Conservation (phyloP, 2,888 invertebrate species). For the Drosophila quasianomalipes region DNA sequence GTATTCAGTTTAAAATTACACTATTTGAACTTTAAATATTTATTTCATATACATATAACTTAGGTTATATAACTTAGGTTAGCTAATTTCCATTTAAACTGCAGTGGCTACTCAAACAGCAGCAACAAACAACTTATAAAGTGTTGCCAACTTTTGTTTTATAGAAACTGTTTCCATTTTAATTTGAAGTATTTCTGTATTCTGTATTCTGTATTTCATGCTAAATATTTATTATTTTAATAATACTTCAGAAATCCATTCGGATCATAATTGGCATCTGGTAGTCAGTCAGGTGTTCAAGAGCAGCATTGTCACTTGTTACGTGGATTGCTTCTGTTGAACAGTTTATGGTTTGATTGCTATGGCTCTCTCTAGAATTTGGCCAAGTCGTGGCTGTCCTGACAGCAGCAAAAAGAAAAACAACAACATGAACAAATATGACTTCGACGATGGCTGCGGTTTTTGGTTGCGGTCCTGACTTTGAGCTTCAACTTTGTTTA, state of each 20-base stretch:
- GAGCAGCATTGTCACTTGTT: conserved; percentile 15
- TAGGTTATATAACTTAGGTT: neutral
- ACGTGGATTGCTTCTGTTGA: conserved; percentile 27
- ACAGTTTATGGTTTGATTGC: conserved; percentile 39
- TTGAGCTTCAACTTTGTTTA: conserved; percentile 42
- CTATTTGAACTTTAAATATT: neutral
- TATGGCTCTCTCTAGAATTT: conserved; percentile 46
- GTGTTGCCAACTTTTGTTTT: neutral
- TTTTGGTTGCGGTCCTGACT: conserved; percentile 29
- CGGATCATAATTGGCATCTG: conserved; percentile 8
- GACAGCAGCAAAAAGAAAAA: conserved; percentile 9
- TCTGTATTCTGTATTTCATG: too few relatives aligned
- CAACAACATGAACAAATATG: conserved; percentile 6
- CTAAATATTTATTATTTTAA: neutral
- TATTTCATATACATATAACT: neutral
- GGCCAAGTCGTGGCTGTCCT: conserved; percentile 16
- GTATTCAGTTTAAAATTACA: neutral
- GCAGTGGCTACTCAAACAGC: neutral
- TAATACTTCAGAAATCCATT: neutral
- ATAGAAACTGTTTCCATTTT: too few relatives aligned
- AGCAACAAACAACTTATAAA: neutral
- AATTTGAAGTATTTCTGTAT: too few relatives aligned
- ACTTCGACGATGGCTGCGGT: conserved; percentile 33
- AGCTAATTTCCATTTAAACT: neutral
- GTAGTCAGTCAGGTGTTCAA: conserved; percentile 8